Base-by-base conservation (phyloP, 2,113 vertebrate genomes). In the Todiramphus saurophagus region DNA sequence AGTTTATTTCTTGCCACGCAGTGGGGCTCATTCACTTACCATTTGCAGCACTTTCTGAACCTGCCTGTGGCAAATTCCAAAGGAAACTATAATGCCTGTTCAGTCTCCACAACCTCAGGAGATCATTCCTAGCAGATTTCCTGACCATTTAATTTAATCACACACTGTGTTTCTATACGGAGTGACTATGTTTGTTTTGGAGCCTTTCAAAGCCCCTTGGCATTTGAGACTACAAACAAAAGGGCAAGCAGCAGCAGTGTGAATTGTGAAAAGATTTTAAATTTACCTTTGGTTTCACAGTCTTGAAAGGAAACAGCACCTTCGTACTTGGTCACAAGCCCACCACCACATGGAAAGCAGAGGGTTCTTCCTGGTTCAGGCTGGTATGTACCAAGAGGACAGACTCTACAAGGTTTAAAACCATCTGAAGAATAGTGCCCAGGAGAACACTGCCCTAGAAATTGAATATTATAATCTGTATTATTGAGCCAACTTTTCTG, bases 241-340 rank as follows among this genome's bases (percentile, higher is more conserved):
- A 90, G 33, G 30, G 17, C 39, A 79, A 69, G 55, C 37, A 73
- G 8, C 9, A 60, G 66, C 28, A 72, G 53, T 28, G 75, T 3
- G 28, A 91, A 53, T 23, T 4, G 10, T 44, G 50, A 35, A 72
- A 88, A 74, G 15, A 69, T 81, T 88, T 79, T 25, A 79, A 91
- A 82, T 83, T 97, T 93, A 99, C 99, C 99, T 99, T 99, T 99
- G 88, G 99, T 98, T 97, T 99, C 99, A 17, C 99, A 99, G 97
- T 99, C 99, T 96, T 99, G 99, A 96, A 99, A 99, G 75, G 99
- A 98, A 60, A 98, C 92, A 2, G 98, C 97, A 20, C 98, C 98
- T 76, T 98, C 98, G 4, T 98, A 98, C 92, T 99, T 99, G 93
- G 99, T 99, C 97, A 99, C 98, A 41, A 99, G 98, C 12, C 99